Conservation (phyloP, 2,888 invertebrate species). For the Automeris io region DNA sequence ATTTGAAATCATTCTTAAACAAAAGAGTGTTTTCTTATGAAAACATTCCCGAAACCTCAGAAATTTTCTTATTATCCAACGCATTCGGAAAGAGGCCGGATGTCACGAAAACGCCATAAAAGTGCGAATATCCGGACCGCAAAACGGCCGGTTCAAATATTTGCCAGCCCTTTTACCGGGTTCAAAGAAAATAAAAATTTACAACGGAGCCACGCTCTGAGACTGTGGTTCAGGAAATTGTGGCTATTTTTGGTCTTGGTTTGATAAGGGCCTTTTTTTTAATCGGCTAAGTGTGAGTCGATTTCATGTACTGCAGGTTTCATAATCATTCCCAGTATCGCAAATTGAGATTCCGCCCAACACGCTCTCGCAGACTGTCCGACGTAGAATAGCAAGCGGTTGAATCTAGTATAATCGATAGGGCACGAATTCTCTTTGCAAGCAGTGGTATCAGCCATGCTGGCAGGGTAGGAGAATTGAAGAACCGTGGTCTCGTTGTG, state of each 20-base stretch:
- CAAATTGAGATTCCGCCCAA: too few relatives aligned
- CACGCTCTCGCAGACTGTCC: too few relatives aligned
- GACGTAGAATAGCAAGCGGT: too few relatives aligned
- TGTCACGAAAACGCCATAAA: conserved; percentile 1
- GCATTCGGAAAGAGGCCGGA: background rate
- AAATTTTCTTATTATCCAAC: background rate
- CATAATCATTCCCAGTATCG: too few relatives aligned
- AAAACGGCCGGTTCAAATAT: background rate
- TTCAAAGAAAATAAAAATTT: background rate
- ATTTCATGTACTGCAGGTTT: too few relatives aligned
- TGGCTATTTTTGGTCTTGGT: background rate
- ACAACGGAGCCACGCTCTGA: background rate
- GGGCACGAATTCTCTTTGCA: too few relatives aligned
- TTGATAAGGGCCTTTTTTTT: too few relatives aligned
- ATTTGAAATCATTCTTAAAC: background rate
- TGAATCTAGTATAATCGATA: too few relatives aligned
- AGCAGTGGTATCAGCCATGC: too few relatives aligned
- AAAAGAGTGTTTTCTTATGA: background rate
- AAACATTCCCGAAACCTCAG: background rate
- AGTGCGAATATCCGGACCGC: background rate
- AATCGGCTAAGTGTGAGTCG: too few relatives aligned
- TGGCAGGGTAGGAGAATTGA: too few relatives aligned
- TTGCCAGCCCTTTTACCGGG: background rate
- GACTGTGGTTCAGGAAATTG: background rate
- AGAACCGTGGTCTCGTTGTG: too few relatives aligned